Percentiles rank a stretch among this genome's conserved stretches.
Evolutionary conservation across 2,113 vertebrate genomes (phyloP).

Genomic region (Istiophorus platypterus): DNA sequence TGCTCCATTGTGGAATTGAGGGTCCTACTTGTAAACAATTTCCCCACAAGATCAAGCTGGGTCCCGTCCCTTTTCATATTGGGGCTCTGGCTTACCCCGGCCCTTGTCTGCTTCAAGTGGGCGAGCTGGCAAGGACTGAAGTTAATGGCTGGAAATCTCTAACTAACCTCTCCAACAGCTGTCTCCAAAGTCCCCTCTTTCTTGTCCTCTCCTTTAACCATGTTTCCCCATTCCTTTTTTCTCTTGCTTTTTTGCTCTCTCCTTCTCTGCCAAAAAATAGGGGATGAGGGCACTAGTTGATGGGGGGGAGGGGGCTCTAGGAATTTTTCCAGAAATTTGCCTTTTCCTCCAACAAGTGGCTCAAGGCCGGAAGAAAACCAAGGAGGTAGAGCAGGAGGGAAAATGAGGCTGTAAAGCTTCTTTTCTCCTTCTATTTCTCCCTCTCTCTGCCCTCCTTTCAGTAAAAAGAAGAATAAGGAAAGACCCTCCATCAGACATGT

Average conservation of each 20-base stretch:
- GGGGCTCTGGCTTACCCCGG: slow-evolving; percentile 69
- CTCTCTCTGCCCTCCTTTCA: slow-evolving; percentile 72
- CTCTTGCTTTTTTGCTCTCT: slow-evolving; percentile 64
- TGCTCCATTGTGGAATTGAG: slow-evolving; percentile 75
- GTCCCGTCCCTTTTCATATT: slow-evolving; percentile 80
- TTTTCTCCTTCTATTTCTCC: slow-evolving; percentile 44
- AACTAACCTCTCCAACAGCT: slow-evolving; percentile 88
- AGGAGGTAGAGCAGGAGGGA: slow-evolving; percentile 67
- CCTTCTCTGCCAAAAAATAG: slow-evolving; percentile 65
- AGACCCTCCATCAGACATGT: slow-evolving; percentile 81
- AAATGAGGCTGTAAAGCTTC: slow-evolving; percentile 75
- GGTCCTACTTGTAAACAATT: slow-evolving; percentile 86
- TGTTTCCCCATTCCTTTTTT: slow-evolving; percentile 67
- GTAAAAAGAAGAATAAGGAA: slow-evolving; percentile 81
- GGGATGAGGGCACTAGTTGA: slow-evolving; percentile 75
- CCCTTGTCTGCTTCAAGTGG: slow-evolving; percentile 85
- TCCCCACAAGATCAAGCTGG: slow-evolving; percentile 83
- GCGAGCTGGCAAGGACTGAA: slow-evolving; percentile 81
- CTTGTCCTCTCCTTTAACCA: slow-evolving; percentile 73
- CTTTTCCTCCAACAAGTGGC: slow-evolving; percentile 83
- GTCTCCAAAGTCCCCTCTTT: slow-evolving; percentile 78
- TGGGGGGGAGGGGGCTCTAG: slow-evolving; percentile 65
- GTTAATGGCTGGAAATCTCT: slow-evolving; percentile 89
- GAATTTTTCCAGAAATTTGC: slow-evolving; percentile 80
- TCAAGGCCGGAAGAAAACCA: slow-evolving; percentile 82